phyloP scores from a whole-genome alignment of 2,888 invertebrate genomes.

The Dysmachus trigonus region DNA sequence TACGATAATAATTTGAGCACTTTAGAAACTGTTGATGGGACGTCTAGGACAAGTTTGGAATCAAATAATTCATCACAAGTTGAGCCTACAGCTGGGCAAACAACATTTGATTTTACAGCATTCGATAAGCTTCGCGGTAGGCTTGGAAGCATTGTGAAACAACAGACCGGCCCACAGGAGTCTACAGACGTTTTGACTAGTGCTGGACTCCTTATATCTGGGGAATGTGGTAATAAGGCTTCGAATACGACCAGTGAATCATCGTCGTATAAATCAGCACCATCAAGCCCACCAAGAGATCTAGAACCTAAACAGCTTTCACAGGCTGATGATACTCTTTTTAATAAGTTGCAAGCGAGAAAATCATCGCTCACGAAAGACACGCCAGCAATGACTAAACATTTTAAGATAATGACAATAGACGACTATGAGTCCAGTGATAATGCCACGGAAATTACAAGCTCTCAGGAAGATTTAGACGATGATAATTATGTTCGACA shows the following conservation, averaged over 20 bases:
- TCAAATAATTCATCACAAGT: conserved; percentile 58
- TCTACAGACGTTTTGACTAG: conserved; percentile 59
- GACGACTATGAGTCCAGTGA: conserved; percentile 45
- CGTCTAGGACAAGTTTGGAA: conserved; percentile 63
- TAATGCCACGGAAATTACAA: conserved; percentile 54
- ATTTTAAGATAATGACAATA: conserved; percentile 59
- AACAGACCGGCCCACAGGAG: conserved; percentile 61
- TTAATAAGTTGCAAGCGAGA: conserved; percentile 74
- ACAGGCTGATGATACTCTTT: conserved; percentile 78
- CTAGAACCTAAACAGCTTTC: conserved; percentile 66
- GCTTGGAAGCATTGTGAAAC: conserved; percentile 73
- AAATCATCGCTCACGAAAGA: conserved; percentile 52
- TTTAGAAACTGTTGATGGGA: conserved; percentile 62
- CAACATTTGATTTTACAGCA: conserved; percentile 65
- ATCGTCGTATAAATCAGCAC: conserved; percentile 59
- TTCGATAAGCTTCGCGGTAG: conserved; percentile 70
- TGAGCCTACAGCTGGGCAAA: conserved; percentile 48
- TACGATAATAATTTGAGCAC: conserved; percentile 63
- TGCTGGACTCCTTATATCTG: conserved; percentile 68
- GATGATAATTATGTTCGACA: conserved; percentile 51
- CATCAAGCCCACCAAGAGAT: conserved; percentile 71
- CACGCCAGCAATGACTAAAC: neutral
- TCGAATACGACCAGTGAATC: conserved; percentile 40
- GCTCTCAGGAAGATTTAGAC: conserved; percentile 58
- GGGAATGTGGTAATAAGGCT: conserved; percentile 55